A percentile compares a stretch with the other conserved stretches of the same genome.
Evolutionary conservation across 2,888 invertebrate species (phyloP).

Genomic region (Cerastoderma edule): DNA sequence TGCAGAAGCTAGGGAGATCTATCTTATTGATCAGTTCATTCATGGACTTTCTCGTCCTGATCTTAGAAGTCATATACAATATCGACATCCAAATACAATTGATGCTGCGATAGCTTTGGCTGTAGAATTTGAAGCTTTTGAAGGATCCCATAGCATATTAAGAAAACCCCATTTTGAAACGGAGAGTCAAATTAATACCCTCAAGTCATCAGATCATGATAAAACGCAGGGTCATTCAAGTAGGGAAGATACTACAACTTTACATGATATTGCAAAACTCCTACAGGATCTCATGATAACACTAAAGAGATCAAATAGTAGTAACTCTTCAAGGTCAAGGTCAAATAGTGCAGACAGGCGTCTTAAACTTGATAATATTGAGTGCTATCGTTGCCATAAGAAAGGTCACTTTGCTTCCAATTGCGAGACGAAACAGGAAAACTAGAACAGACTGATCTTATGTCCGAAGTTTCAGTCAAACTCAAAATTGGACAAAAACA

Average conservation of each 20-base stretch:
- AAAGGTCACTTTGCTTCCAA: constrained; percentile 23
- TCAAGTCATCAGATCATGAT: not conserved
- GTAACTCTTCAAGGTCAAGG: constrained; percentile 5
- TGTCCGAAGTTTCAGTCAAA: constrained; percentile 20
- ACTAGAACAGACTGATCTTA: constrained; percentile 40
- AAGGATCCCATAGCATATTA: constrained; percentile 23
- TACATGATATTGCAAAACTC: constrained; percentile 21
- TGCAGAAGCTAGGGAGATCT: no score
- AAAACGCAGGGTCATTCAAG: not conserved
- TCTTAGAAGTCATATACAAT: constrained; percentile 50
- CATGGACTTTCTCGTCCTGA: no score
- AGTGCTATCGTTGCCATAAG: constrained; percentile 14
- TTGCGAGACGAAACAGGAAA: constrained; percentile 19
- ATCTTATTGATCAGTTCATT: no score
- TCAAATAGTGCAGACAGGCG: not conserved
- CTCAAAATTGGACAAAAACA: not conserved
- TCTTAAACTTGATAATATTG: not conserved
- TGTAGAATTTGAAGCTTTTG: constrained; percentile 46
- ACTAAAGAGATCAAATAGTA: constrained; percentile 2
- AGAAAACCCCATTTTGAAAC: constrained; percentile 29
- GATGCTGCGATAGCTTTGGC: constrained; percentile 40
- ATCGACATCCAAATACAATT: constrained; percentile 40
- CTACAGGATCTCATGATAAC: constrained; percentile 1
- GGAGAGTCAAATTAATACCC: constrained; percentile 11
- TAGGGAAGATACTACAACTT: not conserved